Conservation (phyloP, 2,888 invertebrate species). For the Calliphora vomitoria region DNA sequence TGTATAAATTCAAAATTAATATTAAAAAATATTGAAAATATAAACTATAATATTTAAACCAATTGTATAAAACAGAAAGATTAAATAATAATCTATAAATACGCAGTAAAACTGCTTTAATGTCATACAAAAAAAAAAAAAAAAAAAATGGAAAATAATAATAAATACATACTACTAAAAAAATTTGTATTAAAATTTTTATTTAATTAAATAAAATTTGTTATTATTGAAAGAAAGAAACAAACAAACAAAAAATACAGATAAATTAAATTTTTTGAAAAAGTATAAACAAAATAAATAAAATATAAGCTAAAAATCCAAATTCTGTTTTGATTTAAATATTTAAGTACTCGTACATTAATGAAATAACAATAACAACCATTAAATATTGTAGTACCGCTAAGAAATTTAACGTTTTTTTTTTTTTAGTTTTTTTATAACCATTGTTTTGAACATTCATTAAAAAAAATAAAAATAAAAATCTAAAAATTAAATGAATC, state of each 20-base stretch:
- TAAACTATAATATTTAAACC: background rate
- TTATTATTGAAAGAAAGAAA: background rate
- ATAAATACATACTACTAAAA: background rate
- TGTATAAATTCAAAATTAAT: background rate
- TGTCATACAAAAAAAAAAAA: background rate
- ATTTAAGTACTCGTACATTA: background rate
- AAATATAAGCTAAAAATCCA: no score
- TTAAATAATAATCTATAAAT: constrained; percentile 6
- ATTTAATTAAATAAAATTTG: background rate
- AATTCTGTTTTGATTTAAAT: background rate
- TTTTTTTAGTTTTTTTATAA: background rate
- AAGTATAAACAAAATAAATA: no score
- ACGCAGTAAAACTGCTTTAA: constrained; percentile 40
- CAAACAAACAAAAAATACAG: background rate
- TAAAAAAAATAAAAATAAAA: constrained; percentile 9
- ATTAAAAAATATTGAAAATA: background rate
- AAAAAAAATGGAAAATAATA: background rate
- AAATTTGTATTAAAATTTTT: background rate
- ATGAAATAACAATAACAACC: background rate
- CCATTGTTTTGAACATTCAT: background rate
- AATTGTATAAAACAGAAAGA: background rate
- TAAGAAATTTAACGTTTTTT: background rate
- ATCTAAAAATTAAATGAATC: constrained; percentile 5
- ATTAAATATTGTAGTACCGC: constrained; percentile 4
- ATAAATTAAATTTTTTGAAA: no score